Percentiles rank a stretch among this genome's conserved stretches.
Evolutionary conservation across 1,140 invertebrate genomes (phyloP).

Genomic region (Phymastichus coffea): DNA sequence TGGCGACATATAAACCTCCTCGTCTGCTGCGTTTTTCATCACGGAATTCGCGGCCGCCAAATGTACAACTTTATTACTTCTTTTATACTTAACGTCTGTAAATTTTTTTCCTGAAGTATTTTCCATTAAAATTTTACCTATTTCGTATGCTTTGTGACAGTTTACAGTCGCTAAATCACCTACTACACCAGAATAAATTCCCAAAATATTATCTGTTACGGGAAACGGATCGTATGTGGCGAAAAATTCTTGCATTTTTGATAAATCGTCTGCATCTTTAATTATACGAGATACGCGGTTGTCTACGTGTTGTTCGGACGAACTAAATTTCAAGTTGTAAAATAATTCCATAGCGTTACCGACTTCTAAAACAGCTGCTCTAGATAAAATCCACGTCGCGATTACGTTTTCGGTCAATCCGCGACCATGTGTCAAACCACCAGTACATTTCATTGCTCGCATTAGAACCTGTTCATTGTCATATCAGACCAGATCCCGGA

Average conservation of each 20-base stretch:
- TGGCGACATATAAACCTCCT: too few relatives aligned
- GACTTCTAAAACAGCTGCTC: too few relatives aligned
- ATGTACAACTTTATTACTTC: conserved; percentile 18
- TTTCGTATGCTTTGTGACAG: conserved; percentile 33
- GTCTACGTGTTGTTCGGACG: conserved; percentile 40
- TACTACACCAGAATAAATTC: conserved; percentile 34
- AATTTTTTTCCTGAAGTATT: too few relatives aligned
- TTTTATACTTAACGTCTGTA: conserved; percentile 23
- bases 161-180: conserved; percentile 28
- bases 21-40: conserved; percentile 19
- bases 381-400: too few relatives aligned
- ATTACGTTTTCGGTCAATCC: conserved; percentile 32
- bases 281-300: conserved; percentile 28
- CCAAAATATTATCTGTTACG: too few relatives aligned
- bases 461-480: too few relatives aligned
- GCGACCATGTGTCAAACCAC: conserved; percentile 30
- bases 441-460: too few relatives aligned
- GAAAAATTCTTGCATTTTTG: conserved; percentile 33
- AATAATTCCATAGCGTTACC: conserved; percentile 37
- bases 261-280: conserved; percentile 34
- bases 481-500: too few relatives aligned
- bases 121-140: too few relatives aligned
- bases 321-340: conserved; percentile 15
- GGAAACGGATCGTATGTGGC: conserved; percentile 28
- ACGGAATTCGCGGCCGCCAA: not conserved